Percentiles rank a stretch among this genome's conserved stretches.
phyloP scores from a whole-genome alignment of 2,113 vertebrate species.

The Indicator indicator region DNA sequence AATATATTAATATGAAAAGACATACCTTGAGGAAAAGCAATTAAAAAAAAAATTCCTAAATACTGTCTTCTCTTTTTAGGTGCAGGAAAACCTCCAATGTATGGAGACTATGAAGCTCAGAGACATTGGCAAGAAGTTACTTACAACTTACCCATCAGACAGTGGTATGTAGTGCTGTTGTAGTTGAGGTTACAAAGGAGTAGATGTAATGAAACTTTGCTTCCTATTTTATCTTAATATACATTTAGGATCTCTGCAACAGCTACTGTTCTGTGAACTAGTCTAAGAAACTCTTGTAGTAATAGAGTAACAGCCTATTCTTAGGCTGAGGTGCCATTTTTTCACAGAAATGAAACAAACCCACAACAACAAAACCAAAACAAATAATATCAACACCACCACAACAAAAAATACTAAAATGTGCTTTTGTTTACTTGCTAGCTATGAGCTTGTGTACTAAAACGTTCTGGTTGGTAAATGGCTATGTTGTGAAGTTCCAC shows the following conservation, averaged over 20 bases:
- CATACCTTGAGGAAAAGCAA: neutral
- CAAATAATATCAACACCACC: too few species aligned
- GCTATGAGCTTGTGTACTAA: neutral
- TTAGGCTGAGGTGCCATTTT: neutral
- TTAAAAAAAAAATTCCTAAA: neutral
- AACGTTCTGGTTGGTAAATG: neutral
- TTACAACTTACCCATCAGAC: constrained; percentile 87
- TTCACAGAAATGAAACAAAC: neutral
- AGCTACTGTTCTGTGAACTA: neutral
- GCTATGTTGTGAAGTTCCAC: neutral
- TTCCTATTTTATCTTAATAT: neutral
- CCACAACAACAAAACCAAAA: too few species aligned
- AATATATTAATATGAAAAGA: neutral
- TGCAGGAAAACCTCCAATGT: constrained; percentile 90
- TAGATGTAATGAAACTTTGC: neutral
- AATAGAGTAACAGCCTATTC: neutral
- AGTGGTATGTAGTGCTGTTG: constrained; percentile 83
- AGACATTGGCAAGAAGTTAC: constrained; percentile 99
- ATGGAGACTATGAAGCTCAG: constrained; percentile 98
- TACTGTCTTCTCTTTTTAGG: constrained; percentile 75
- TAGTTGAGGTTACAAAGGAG: neutral
- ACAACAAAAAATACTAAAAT: neutral
- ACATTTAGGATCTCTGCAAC: neutral
- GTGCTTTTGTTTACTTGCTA: neutral
- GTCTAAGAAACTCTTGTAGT: neutral